These are phyloP conservation scores for Puffinus mauretanicus DNA, from an alignment of 2,113 vertebrate genomes.

Conservation along the genomic window DNA sequence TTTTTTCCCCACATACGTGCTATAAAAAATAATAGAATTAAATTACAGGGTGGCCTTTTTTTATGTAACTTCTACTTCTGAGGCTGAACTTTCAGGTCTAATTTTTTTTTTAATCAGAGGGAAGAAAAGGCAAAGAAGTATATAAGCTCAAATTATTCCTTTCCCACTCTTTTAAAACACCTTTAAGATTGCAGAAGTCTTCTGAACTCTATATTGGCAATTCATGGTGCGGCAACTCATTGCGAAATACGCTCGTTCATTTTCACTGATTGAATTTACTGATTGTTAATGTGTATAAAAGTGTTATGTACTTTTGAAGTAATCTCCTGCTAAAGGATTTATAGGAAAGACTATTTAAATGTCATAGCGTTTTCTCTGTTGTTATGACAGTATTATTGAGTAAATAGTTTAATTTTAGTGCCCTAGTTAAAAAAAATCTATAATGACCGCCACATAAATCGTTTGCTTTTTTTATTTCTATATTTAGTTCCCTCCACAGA, in stretches of 20 bases:
- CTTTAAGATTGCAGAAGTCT: constrained; percentile 30
- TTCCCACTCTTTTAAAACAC: constrained; percentile 9
- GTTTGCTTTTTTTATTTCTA: constrained; percentile 67
- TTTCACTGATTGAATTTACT: constrained; percentile 68
- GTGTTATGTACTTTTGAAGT: constrained; percentile 63
- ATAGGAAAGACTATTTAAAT: constrained; percentile 71
- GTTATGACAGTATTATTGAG: constrained; percentile 71
- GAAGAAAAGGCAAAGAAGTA: constrained; percentile 25
- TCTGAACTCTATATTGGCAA: constrained; percentile 42
- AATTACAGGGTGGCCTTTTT: not conserved
- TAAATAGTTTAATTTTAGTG: constrained; percentile 76
- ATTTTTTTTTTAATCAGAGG: constrained; percentile 31
- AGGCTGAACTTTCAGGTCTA: constrained; percentile 50
- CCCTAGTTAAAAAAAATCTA: constrained; percentile 71
- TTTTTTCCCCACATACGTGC: not conserved
- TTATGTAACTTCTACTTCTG: not conserved
- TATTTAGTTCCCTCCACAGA: constrained; percentile 66
- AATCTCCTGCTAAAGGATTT: constrained; percentile 64
- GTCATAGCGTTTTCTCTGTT: constrained; percentile 53
- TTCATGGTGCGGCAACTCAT: constrained; percentile 58
- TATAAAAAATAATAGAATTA: constrained; percentile 37
- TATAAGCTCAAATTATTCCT: constrained; percentile 31
- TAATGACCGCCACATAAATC: constrained; percentile 63
- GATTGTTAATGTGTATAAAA: constrained; percentile 72
- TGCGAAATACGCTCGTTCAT: constrained; percentile 52